phyloP scores from a whole-genome alignment of 2,113 vertebrate genomes.

The Zootoca vivipara region DNA sequence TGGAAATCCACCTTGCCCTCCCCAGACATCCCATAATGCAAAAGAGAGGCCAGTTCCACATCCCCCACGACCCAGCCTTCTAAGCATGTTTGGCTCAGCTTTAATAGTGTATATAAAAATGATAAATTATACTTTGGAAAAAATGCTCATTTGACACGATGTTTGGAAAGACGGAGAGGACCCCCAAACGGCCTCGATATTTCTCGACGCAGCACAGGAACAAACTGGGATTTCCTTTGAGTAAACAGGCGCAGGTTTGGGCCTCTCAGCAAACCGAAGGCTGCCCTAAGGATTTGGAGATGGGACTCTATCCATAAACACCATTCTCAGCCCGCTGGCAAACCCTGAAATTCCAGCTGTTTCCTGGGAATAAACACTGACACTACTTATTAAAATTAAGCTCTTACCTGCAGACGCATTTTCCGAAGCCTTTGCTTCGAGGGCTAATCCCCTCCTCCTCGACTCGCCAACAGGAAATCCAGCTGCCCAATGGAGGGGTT shows the following conservation, averaged over 20 bases:
- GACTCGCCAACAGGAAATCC: slow-evolving; percentile 65
- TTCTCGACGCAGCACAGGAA: background rate
- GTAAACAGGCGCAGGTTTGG: background rate
- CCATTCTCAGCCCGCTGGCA: background rate
- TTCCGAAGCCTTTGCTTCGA: background rate
- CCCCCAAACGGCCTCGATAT: no score
- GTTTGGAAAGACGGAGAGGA: background rate
- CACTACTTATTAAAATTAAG: slow-evolving; percentile 26
- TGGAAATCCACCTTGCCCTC: no score
- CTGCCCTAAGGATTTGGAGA: background rate
- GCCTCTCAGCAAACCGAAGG: background rate
- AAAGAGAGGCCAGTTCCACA: no score
- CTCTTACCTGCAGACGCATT: slow-evolving; percentile 40
- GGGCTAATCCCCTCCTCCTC: slow-evolving; percentile 31
- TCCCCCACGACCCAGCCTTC: no score
- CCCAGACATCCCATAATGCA: no score
- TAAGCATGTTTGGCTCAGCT: no score
- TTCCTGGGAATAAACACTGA: slow-evolving; percentile 46
- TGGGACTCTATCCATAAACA: background rate
- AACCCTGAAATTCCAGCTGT: background rate
- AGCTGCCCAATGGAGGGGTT: slow-evolving; percentile 33
- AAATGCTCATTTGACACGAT: background rate
- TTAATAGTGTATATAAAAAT: no score
- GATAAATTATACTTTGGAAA: background rate
- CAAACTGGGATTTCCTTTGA: no score